A percentile compares a stretch with the other conserved stretches of the same genome.
These are phyloP conservation scores for Polydrusus pterygomalis DNA, from an alignment of 2,888 invertebrate species.

Conservation along the genomic window DNA sequence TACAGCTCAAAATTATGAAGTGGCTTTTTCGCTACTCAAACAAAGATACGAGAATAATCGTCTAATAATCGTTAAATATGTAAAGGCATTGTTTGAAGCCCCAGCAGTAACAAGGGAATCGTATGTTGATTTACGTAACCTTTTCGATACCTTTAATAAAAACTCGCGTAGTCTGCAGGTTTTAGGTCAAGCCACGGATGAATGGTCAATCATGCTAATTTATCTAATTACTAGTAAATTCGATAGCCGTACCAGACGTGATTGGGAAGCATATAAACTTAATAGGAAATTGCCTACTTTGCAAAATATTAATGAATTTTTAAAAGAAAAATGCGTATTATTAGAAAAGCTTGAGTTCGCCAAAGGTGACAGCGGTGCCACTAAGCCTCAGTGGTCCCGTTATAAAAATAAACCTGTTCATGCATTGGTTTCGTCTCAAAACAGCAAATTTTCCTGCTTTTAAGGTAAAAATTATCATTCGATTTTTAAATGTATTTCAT, in stretches of 20 bases:
- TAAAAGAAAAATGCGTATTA: constrained; percentile 38
- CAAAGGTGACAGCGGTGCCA: not conserved
- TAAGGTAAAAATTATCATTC: constrained; percentile 42
- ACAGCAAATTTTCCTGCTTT: too few species aligned
- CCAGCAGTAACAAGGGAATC: constrained; percentile 17
- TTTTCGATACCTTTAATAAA: constrained; percentile 38
- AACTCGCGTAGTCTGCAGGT: constrained; percentile 28
- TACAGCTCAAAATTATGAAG: constrained; percentile 24
- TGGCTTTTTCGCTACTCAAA: constrained; percentile 26
- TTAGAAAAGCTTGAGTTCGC: constrained; percentile 37
- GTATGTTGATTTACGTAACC: too few species aligned
- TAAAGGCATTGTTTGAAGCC: constrained; percentile 31
- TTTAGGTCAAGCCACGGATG: constrained; percentile 21
- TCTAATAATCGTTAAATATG: constrained; percentile 32
- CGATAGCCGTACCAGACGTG: constrained; percentile 38
- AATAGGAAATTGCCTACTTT: constrained; percentile 14
- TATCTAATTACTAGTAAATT: constrained; percentile 47
- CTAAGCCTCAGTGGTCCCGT: not conserved
- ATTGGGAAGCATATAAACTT: constrained; percentile 42
- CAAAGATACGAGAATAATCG: too few species aligned
- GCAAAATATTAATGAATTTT: constrained; percentile 25
- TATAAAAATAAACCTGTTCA: too few species aligned
- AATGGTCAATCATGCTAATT: constrained; percentile 45
- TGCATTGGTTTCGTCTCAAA: not conserved
- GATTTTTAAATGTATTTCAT: constrained; percentile 41